Base-by-base conservation (phyloP, 1,140 invertebrate species). In the Sitobion miscanthi region DNA sequence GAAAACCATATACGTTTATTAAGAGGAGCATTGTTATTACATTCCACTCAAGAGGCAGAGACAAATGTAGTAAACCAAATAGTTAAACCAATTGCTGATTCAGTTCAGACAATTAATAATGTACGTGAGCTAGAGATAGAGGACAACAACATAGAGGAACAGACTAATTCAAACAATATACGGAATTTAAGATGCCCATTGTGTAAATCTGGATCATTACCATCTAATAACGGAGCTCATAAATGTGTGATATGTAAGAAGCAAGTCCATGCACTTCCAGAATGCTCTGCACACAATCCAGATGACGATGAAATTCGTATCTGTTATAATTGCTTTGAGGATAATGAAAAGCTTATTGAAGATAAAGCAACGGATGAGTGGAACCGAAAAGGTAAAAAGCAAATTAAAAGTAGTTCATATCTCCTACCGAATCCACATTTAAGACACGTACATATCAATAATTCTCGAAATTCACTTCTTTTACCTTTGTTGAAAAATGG, bases 281-380 rank as follows among this genome's bases (percentile, higher is more conserved):
- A 83, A 38, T 83, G 82, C 82, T 83, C 82, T 7, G 35, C 82
- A 21, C 35, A 83, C 35, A 2, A 83, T 21, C 14, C 1, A 25
- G 7, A 85, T 85, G 21, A 85, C 21, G 82, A 85, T 42, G 82
- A 85, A 38, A 85, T 85, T 85, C 82, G 82, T 85, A 85, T 85
- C 7, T 42, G 82, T 45, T 42, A 38, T 42, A 45, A 85, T 38
- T 85, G 38, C 7, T 45, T 85, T 85, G 82, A 85, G 5, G 1
- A 8, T 25, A 7, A 85, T 85, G 82, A 42, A 85, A 85, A 85
- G 38, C 21, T 42, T 23, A 42, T 38, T 25, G 82, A 85, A 85
- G 82, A 85, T 5, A 85, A 42, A 25, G 82, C 35, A 42, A 85
- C 38, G 38, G 82, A 85, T 85, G 21, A 23, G 21, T 85, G 82